Evolutionary conservation across 2,888 invertebrate genomes (phyloP), one percentile per base, ranked within the genome.

Genomic region (Macrosoma leucophasiata): DNA sequence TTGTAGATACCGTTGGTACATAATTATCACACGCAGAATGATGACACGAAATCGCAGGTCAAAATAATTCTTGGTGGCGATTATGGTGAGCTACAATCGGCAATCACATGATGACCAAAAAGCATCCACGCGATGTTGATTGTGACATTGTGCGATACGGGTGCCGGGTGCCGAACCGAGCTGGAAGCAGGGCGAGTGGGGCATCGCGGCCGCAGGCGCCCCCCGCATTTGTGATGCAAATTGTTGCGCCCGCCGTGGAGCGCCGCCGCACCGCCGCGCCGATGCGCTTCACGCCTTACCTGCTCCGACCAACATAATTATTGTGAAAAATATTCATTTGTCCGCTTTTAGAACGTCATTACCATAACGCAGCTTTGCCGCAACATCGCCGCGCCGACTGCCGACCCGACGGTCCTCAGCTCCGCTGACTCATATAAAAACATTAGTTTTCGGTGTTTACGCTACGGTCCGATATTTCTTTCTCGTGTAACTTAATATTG

Each of bases 51-150:
- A n/a, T n/a, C n/a, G n/a, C n/a, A n/a, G n/a, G n/a, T n/a, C n/a
- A n/a, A 39, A 43, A 45, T 44, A 41, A 48, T 57, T 62, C 64
- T 66, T 69, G 58, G 58, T 62, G 54, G 65, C 36, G 45, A 53
- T 73, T 70, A 72, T 66, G 63, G 61, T 53, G 52, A 51, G 55
- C 64, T 63, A 79, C 82, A 84, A 84, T 81, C 77, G 71, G 62
- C 76, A 79, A 81, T 82, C 74, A 79, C 65, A 70, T 64, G 57
- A 62, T 71, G 68, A 58, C 71, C 72, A 78, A 82, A 82, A 84
- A 78, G 74, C 82, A 72, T 72, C 73, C 69, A 73, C 76, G 77
- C 77, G 76, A 65, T 71, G 81, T 75, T 82, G 82, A 84, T 84
- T 84, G 81, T 82, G 73, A 75, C 71, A 84, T 84, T 84, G 84